Conservation (phyloP, 2,888 invertebrate genomes). For the Drosophila maculinotata region DNA sequence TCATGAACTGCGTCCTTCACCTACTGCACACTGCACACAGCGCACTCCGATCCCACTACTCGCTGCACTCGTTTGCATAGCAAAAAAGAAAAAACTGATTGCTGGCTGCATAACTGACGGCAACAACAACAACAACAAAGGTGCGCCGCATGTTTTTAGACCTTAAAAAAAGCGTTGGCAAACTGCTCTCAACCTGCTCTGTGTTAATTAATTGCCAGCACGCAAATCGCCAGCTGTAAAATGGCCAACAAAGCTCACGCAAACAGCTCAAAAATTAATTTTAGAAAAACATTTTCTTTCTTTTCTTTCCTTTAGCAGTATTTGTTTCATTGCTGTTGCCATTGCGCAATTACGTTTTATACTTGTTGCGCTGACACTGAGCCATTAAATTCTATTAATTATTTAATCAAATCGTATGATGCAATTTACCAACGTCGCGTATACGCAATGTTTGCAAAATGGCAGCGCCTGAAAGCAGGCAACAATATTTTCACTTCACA, state of each 20-base stretch:
- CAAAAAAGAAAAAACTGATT: constrained; percentile 16
- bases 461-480: constrained; percentile 40
- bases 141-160: background rate
- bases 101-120: constrained; percentile 15
- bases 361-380: constrained; percentile 61
- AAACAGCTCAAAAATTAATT: constrained; percentile 32
- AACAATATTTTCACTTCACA: constrained; percentile 32
- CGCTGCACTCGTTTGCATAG: constrained; percentile 11
- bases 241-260: constrained; percentile 23
- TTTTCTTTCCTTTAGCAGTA: background rate
- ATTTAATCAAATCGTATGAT: constrained; percentile 63
- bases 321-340: background rate
- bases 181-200: constrained; percentile 23
- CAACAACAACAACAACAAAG: constrained; percentile 9
- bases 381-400: constrained; percentile 66
- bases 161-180: constrained; percentile 1
- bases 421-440: constrained; percentile 29
- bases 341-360: constrained; percentile 21
- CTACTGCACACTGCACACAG: background rate
- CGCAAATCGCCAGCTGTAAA: constrained; percentile 54
- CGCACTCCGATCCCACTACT: too few species aligned
- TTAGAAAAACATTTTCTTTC: constrained; percentile 24
- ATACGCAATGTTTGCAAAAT: constrained; percentile 30
- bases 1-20: constrained; percentile 34
- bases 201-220: constrained; percentile 66